Evolutionary conservation across 2,113 vertebrate genomes (phyloP), one percentile per base, ranked within the genome.

Genomic region (Anarhynchus alexandrinus): DNA sequence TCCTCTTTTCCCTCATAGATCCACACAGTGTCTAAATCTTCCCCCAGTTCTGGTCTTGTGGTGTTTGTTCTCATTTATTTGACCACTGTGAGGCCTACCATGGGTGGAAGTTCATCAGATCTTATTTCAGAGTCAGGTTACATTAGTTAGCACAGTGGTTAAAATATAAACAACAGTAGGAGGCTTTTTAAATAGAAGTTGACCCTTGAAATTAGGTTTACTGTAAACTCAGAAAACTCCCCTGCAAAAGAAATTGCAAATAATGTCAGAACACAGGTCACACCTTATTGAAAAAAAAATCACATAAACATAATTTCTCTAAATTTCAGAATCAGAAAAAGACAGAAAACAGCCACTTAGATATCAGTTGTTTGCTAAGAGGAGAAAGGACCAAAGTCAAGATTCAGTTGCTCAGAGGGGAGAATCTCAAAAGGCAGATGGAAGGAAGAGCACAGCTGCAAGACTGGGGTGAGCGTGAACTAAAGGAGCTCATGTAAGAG

Each of bases 121-220:
- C 78, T 94, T 85, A 69, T 96, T 97, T 94, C 90, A 97, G 94
- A 96, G 66, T 90, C 91, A 94, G 66, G 54, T 66, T 93, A 91
- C 78, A 19, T 77, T 88, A 34, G 96, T 97, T 97, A 95, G 96
- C 94, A 93, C 71, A 97, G 78, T 96, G 94, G 96, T 97, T 97
- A 97, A 97, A 96, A 96, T 97, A 94, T 87, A 96, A 97, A 93
- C 96, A 96, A 76, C 34, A 38, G 62, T 26, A 91, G 78, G 67
- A 91, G 92, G 66, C 19, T 95, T 95, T 96, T 96, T 95, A 96
- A 96, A 97, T 96, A 96, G 58, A 96, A 62, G 45, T 70, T 97
- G 96, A 97, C 94, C 96, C 96, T 97, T 96, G 96, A 97, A 96
- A 96, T 82, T 66, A 10, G 49, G 26, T 88, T 93, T 96, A 94